These are phyloP conservation scores for Agapostemon virescens DNA, from an alignment of 2,888 invertebrate genomes.

Conservation along the genomic window DNA sequence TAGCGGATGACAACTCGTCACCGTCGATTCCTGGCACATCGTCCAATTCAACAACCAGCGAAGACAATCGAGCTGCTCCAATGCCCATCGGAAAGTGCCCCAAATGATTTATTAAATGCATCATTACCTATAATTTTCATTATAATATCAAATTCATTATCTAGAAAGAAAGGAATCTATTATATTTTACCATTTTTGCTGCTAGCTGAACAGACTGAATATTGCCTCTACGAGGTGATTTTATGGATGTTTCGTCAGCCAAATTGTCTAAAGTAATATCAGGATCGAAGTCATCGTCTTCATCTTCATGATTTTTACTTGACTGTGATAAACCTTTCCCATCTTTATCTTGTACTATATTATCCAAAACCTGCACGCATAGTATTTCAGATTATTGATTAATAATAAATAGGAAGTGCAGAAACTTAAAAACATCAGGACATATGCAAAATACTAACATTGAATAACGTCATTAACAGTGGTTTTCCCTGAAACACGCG, in stretches of 20 bases:
- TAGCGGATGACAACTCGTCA: conserved; percentile 90
- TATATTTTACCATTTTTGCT: conserved; percentile 82
- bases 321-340: conserved; percentile 59
- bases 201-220: conserved; percentile 83
- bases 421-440: neutral
- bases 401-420: neutral
- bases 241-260: conserved; percentile 80
- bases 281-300: conserved; percentile 85
- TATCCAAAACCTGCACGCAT: conserved; percentile 74
- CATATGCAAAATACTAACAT: conserved; percentile 81
- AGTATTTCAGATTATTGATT: neutral
- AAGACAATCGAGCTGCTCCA: conserved; percentile 93
- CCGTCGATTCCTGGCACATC: conserved; percentile 88
- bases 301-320: conserved; percentile 74
- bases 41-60: conserved; percentile 95
- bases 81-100: conserved; percentile 97
- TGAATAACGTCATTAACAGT: conserved; percentile 87
- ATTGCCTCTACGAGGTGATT: conserved; percentile 75
- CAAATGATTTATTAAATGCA: conserved; percentile 94
- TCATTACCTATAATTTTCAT: conserved; percentile 83
- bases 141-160: conserved; percentile 5
- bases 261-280: conserved; percentile 88
- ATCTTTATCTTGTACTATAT: conserved; percentile 76
- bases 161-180: conserved; percentile 16
- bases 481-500: conserved; percentile 82